phyloP scores from a whole-genome alignment of 2,113 vertebrate species.

The Conger conger region DNA sequence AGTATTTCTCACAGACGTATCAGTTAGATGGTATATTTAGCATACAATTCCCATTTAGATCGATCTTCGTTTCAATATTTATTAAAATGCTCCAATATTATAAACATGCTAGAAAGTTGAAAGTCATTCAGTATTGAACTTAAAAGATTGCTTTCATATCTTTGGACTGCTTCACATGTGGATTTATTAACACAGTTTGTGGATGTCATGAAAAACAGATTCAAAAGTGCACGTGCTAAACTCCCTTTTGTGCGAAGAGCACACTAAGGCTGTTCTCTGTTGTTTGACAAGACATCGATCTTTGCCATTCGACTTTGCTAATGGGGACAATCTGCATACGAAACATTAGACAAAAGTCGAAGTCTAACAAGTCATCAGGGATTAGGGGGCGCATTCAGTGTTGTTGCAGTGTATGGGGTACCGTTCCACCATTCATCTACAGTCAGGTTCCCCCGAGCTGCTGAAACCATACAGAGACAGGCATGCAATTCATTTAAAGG shows the following conservation, averaged over 20 bases:
- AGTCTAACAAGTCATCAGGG: no score
- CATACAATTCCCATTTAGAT: not conserved
- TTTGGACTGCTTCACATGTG: not conserved
- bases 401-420: not conserved
- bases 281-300: not conserved
- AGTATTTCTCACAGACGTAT: not conserved
- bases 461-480: conserved; percentile 5
- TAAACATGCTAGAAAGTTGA: not conserved
- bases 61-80: no score
- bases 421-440: not conserved
- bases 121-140: not conserved
- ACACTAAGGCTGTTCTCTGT: not conserved
- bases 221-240: not conserved
- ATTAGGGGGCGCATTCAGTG: not conserved
- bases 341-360: no score
- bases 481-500: not conserved
- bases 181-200: not conserved
- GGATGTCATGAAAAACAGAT: not conserved
- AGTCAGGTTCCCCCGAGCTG: not conserved
- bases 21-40: not conserved
- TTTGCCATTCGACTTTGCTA: no score
- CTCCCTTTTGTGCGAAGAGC: not conserved
- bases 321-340: no score
- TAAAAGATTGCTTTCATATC: not conserved
- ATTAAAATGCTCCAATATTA: not conserved